These are phyloP conservation scores for Slavum lentiscoides DNA, from an alignment of 2,888 invertebrate species.

Conservation along the genomic window DNA sequence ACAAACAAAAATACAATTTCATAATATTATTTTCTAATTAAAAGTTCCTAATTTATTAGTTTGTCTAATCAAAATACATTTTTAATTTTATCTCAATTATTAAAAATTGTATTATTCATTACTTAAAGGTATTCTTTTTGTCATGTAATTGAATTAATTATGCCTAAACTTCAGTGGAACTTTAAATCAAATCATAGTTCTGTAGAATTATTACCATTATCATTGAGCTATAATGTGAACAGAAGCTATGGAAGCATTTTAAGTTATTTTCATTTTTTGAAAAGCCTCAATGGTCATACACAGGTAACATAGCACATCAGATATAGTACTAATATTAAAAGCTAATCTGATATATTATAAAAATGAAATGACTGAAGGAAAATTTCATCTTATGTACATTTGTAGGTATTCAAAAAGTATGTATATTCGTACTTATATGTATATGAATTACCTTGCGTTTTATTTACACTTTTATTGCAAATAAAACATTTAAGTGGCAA, in stretches of 20 bases:
- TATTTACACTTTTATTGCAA: constrained; percentile 32
- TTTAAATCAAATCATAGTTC: constrained; percentile 52
- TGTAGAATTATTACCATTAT: constrained; percentile 45
- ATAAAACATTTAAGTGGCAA: constrained; percentile 31
- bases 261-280: constrained; percentile 53
- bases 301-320: constrained; percentile 32
- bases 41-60: constrained; percentile 17
- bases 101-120: not conserved
- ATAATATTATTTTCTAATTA: constrained; percentile 32
- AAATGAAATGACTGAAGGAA: not conserved
- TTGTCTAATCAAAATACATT: constrained; percentile 13
- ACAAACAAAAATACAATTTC: constrained; percentile 28
- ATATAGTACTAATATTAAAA: constrained; percentile 14
- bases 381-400: not conserved
- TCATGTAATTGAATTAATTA: constrained; percentile 39
- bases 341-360: not conserved
- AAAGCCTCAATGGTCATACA: constrained; percentile 43
- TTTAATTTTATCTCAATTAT: not conserved
- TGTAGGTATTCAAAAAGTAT: not conserved
- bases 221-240: constrained; percentile 47
- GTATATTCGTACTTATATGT: not conserved
- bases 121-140: constrained; percentile 14
- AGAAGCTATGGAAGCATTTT: constrained; percentile 54
- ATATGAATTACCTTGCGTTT: constrained; percentile 3
- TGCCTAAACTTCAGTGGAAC: constrained; percentile 48